Evolutionary conservation across 2,888 invertebrate species (phyloP), one percentile per base, ranked within the genome.

Genomic region (Caenorhabditis wallacei): DNA sequence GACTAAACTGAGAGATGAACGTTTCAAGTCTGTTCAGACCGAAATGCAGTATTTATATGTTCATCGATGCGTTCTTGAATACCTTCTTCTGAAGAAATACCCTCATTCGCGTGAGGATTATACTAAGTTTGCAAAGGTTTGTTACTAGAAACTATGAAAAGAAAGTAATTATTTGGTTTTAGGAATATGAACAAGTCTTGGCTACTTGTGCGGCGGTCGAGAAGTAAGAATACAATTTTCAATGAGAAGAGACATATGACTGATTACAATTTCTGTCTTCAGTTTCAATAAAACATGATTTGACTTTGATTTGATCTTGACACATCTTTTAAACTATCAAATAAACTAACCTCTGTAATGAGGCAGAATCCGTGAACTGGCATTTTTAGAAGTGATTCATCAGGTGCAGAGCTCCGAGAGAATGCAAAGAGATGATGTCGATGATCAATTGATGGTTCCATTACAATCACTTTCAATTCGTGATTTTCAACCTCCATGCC

Each of bases 301-400:
- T 43, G 43, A 43, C 30, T 30, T 30, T n/a, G n/a, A n/a, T n/a
- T n/a, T n/a, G n/a, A n/a, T n/a, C n/a, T n/a, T n/a, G n/a, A n/a
- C n/a, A n/a, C n/a, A n/a, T n/a, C n/a, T n/a, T n/a, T n/a, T n/a
- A n/a, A n/a, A n/a, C n/a, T n/a, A n/a, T n/a, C n/a, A n/a, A 40
- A 40, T 10, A 11, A 40, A 40, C 40, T 20, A 37, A 16, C 95
- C 71, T 95, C 95, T 16, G 97, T 96, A 95, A 97, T 95, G 90
- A 96, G 96, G 80, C 97, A 95, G 92, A 96, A 96, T 64, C 97
- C 97, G 30, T 95, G 95, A 8, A 96, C 94, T 93, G 97, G 97
- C 7, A 95, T 95, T 87, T 95, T 95, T 75, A 97, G 95, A 48
- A 88, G 81, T 7, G 57, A 69, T 26, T 80, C 83, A n/a, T 78